Base-by-base conservation (phyloP, 2,797 vertebrate genomes). In the Cuculus canorus region DNA sequence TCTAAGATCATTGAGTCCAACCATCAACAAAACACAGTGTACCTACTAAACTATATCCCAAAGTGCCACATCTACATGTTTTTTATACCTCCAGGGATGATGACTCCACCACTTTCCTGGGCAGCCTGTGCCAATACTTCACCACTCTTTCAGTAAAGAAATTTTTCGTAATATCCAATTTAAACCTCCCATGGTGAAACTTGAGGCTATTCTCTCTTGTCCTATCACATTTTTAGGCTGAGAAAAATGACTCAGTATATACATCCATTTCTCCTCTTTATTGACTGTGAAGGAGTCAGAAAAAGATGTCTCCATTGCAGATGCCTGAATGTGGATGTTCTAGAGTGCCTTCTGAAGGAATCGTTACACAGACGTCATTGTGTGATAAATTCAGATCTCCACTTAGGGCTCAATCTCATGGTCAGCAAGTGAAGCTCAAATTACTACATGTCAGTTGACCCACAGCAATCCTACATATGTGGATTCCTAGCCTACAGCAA, bases 401-500 rank as follows among this genome's bases (percentile, higher is more conserved):
- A 9, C 41, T 75, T 7, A 15, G 12, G 57, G 41, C 88, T 94
- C 90, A 84, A 25, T 23, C 83, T 79, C 93, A 86, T 70, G 96
- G 96, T 95, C 96, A 95, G 88, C 59, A 7, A 90, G 35, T 19
- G 8, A n/a, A 88, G 93, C 83, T 95, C 95, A 41, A 84, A 95
- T 95, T 94, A 50, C 96, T 52, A 11, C 6, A 8, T 9, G 82
- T 80, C 69, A 25, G 82, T 1, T 96, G 95, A 96, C 96, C 96
- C 93, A 84, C 86, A 91, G 92, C 95, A 76, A 56, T 90, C 59
- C 85, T 88, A 79, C 88, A 27, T 1, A 30, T 7, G 66, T 70
- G 93, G 94, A 95, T 96, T 87, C 90, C 77, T 96, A 94, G 90
- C 96, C 96, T 96, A 95, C 95, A 96, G 96, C 96, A 45, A 95